Conservation (phyloP, 2,113 vertebrate species). For the rabbit (Oryctolagus cuniculus) region mOryCun1.1 NC_091439.1:27754001-27754500, state of each 20-base stretch:
- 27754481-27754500: background rate
- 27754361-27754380: background rate
- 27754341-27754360: background rate
- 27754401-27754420: background rate
- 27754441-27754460: background rate
- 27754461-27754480: background rate
- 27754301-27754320: too few relatives aligned
- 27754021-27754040: slow-evolving; percentile 5
- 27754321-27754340: background rate
- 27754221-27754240: too few relatives aligned
- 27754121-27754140: background rate
- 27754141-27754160: background rate
- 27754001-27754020: background rate
- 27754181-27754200: background rate
- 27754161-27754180: background rate
- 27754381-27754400: background rate
- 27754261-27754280: too few relatives aligned
- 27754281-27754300: background rate
- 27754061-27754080: background rate
- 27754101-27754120: background rate
- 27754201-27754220: too few relatives aligned
- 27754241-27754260: too few relatives aligned
- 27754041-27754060: slow-evolving; percentile 6
- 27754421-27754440: background rate
- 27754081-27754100: background rate